Evolutionary conservation across 2,113 vertebrate genomes (phyloP).

Genomic region (Silurus glanis): DNA sequence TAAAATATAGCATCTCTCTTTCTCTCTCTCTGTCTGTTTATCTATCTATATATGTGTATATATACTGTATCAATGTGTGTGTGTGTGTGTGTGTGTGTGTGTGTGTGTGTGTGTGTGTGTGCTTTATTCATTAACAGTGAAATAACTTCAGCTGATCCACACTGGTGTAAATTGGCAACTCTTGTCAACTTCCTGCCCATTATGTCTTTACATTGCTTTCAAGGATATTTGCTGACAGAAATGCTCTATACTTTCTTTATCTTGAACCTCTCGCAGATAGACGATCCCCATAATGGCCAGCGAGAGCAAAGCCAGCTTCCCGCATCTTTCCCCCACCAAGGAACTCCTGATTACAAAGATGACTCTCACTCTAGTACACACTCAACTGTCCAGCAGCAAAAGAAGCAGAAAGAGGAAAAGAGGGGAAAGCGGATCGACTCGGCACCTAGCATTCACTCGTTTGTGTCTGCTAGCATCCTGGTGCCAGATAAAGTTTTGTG

Average conservation of each 20-base stretch:
- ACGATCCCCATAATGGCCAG: conserved; percentile 68
- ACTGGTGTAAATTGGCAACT: no score
- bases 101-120: no score
- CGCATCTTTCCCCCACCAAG: conserved; percentile 39
- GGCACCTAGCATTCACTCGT: conserved; percentile 38
- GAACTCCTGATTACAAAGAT: conserved; percentile 49
- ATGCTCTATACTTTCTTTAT: not conserved
- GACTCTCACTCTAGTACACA: conserved; percentile 29
- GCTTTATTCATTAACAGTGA: no score
- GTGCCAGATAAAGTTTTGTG: not conserved
- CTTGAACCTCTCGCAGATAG: conserved; percentile 66
- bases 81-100: no score
- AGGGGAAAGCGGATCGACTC: conserved; percentile 49
- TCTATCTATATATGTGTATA: no score
- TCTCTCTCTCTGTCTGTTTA: no score
- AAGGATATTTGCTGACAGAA: no score
- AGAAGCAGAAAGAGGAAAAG: conserved; percentile 49
- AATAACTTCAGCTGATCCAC: no score
- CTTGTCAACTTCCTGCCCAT: not conserved
- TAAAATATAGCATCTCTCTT: no score
- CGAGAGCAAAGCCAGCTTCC: conserved; percentile 48
- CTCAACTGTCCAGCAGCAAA: not conserved
- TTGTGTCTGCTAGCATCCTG: conserved; percentile 24
- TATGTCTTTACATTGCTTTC: not conserved
- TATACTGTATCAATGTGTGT: no score